These are phyloP conservation scores for Atta cephalotes DNA, from an alignment of 1,140 invertebrate species.

Conservation along the genomic window DNA sequence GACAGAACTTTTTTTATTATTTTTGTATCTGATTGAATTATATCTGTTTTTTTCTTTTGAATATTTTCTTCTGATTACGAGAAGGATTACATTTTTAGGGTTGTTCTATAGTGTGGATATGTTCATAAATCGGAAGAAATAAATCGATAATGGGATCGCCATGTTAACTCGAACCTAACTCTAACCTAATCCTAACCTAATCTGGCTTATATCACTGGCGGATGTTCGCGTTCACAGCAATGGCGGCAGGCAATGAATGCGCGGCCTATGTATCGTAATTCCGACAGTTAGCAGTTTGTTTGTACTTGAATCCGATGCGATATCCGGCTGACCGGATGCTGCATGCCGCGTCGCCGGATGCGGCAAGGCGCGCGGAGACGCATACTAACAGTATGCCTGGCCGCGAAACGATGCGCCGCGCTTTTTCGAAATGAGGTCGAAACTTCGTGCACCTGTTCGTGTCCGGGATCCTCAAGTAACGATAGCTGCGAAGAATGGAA, in stretches of 20 bases:
- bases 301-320: conserved; percentile 23
- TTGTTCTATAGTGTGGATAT: too few relatives aligned
- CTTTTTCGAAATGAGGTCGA: conserved; percentile 36
- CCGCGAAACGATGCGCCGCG: conserved; percentile 25
- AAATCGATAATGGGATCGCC: not conserved
- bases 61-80: not conserved
- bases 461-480: conserved; percentile 14
- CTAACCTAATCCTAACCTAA: not conserved
- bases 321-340: conserved; percentile 49
- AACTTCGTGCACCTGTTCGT: conserved; percentile 4
- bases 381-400: conserved; percentile 40
- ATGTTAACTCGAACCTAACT: not conserved
- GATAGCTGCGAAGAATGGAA: not conserved
- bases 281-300: conserved; percentile 59
- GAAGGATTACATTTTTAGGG: too few relatives aligned
- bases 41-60: not conserved
- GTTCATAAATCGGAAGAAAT: not conserved
- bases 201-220: not conserved
- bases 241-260: conserved; percentile 19
- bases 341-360: conserved; percentile 28
- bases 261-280: conserved; percentile 57
- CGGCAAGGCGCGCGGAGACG: conserved; percentile 22
- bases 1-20: not conserved
- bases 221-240: conserved; percentile 14
- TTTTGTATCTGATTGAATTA: not conserved